These are phyloP conservation scores for Calyptommatus sinebrachiatus DNA, from an alignment of 2,113 vertebrate species.

Conservation along the genomic window DNA sequence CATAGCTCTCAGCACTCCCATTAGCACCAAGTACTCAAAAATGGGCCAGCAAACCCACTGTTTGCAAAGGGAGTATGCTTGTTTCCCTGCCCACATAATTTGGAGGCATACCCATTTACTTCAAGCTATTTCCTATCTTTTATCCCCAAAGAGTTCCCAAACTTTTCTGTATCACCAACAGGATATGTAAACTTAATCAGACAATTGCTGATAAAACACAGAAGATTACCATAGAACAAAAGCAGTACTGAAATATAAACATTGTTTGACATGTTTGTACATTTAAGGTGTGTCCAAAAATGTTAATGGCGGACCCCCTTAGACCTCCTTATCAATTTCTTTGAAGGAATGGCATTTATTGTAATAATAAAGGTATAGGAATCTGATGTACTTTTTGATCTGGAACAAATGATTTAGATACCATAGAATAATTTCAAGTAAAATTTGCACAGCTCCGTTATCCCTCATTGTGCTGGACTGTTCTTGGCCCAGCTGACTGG, in stretches of 20 bases:
- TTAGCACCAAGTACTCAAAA: background rate
- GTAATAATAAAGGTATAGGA: conserved; percentile 21
- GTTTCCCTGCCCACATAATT: background rate
- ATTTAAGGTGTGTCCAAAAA: conserved; percentile 22
- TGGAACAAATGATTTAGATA: background rate
- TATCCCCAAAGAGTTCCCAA: conserved; percentile 1
- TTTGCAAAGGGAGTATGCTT: background rate
- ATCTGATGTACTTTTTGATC: background rate
- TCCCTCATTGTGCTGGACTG: too few relatives aligned
- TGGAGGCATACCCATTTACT: background rate
- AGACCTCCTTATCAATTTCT: conserved; percentile 23
- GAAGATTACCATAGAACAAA: conserved; percentile 9
- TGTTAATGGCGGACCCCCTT: conserved; percentile 8
- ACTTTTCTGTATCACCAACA: background rate
- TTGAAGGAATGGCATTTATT: conserved; percentile 3
- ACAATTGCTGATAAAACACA: background rate
- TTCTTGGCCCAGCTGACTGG: too few relatives aligned
- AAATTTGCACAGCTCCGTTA: too few relatives aligned
- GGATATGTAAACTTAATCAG: conserved; percentile 15
- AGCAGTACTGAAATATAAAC: conserved; percentile 8
- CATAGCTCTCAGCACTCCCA: too few relatives aligned
- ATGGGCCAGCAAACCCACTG: background rate
- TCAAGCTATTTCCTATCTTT: conserved; percentile 13
- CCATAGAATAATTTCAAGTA: too few relatives aligned
- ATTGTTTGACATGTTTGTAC: conserved; percentile 9